Evolutionary conservation across 2,888 invertebrate species (phyloP).

Genomic region (Folsomia candida): DNA sequence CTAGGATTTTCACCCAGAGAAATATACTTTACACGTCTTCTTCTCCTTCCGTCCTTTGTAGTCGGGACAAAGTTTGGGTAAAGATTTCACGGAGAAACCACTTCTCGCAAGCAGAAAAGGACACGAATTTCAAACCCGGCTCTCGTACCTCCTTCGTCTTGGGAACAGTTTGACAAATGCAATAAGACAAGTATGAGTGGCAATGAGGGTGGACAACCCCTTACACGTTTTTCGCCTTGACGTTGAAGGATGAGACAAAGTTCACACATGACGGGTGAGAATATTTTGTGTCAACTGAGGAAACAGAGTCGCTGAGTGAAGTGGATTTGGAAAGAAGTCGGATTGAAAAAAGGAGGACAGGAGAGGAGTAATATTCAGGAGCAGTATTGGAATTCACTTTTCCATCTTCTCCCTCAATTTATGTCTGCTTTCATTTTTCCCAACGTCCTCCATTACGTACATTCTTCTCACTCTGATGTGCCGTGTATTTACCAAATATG

Average conservation of each 20-base stretch:
- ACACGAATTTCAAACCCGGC: too few species aligned
- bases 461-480: not conserved
- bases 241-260: constrained; percentile 3
- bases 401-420: not conserved
- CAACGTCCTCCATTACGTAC: not conserved
- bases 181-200: not conserved
- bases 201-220: not conserved
- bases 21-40: too few species aligned
- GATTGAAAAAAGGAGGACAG: too few species aligned
- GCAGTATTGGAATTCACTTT: not conserved
- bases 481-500: too few species aligned
- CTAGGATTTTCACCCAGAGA: too few species aligned
- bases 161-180: too few species aligned
- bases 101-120: too few species aligned
- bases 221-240: not conserved
- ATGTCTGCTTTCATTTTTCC: not conserved
- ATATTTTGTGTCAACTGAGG: constrained; percentile 1
- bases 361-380: too few species aligned
- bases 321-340: not conserved
- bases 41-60: too few species aligned
- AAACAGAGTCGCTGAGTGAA: not conserved
- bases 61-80: too few species aligned
- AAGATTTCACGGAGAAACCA: too few species aligned
- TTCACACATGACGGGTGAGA: constrained; percentile 1
- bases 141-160: too few species aligned